phyloP scores from a whole-genome alignment of 64 coral and sea anemone genomes.

The Montipora efflorescens region DNA sequence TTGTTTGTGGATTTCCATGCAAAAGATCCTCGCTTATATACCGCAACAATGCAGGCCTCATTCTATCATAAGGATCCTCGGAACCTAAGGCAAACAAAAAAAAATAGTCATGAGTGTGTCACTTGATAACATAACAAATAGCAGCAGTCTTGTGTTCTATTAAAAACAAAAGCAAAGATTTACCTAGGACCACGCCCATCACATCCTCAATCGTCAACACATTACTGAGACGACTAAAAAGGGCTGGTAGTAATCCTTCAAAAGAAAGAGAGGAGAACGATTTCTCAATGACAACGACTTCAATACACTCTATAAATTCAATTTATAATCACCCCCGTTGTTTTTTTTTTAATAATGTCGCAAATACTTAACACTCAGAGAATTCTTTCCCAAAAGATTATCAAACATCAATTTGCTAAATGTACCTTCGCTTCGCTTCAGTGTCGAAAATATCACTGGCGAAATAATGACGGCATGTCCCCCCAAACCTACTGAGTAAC shows the following conservation, averaged over 20 bases:
- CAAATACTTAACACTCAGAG: too few species aligned
- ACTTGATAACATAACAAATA: not conserved
- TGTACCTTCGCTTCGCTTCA: too few species aligned
- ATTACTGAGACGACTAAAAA: slow-evolving; percentile 19
- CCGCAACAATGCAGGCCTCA: slow-evolving; percentile 13
- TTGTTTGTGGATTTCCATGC: slow-evolving; percentile 42
- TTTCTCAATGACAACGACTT: too few species aligned
- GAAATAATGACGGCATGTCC: too few species aligned
- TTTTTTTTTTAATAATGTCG: too few species aligned
- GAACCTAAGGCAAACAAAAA: slow-evolving; percentile 24
- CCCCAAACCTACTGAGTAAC: too few species aligned
- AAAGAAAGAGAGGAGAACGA: not conserved
- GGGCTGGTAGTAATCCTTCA: slow-evolving; percentile 15
- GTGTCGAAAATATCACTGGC: too few species aligned
- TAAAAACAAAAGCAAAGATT: not conserved
- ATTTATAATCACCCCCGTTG: too few species aligned
- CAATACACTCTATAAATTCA: too few species aligned
- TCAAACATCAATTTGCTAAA: too few species aligned
- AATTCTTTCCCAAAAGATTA: too few species aligned
- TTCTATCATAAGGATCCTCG: slow-evolving; percentile 42
- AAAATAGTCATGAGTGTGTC: not conserved
- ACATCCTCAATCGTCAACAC: slow-evolving; percentile 59
- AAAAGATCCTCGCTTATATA: slow-evolving; percentile 64
- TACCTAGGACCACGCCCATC: slow-evolving; percentile 54
- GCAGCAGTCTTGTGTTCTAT: not conserved